Evolutionary conservation across 2,797 vertebrate species (phyloP).

Genomic region (Alca torda): DNA sequence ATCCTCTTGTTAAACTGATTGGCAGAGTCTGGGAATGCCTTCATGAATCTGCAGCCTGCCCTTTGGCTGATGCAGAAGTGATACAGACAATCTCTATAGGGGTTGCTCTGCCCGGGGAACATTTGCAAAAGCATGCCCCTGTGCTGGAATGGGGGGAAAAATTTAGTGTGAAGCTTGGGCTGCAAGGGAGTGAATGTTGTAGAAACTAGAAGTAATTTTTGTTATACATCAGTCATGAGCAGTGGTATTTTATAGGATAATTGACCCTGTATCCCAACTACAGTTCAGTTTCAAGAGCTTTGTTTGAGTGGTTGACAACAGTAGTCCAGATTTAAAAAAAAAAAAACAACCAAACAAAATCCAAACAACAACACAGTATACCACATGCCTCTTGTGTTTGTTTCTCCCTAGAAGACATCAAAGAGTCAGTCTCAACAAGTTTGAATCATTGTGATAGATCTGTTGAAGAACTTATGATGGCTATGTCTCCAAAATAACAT

Average conservation of each 20-base stretch:
- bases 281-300: neutral
- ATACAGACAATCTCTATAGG: neutral
- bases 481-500: neutral
- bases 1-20: slow-evolving; percentile 33
- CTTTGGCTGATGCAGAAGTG: neutral
- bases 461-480: neutral
- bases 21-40: slow-evolving; percentile 1
- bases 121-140: neutral
- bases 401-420: neutral
- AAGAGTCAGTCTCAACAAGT: neutral
- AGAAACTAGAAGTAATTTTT: neutral
- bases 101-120: neutral
- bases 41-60: neutral
- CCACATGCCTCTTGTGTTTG: neutral
- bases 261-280: neutral
- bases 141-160: neutral
- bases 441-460: neutral
- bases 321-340: neutral
- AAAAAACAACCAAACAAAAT: neutral
- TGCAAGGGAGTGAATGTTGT: neutral
- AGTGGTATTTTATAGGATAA: neutral
- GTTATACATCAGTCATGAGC: neutral
- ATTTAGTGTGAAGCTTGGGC: neutral
- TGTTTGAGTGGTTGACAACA: neutral
- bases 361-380: neutral